These are phyloP conservation scores for Xylocopa sonorina DNA, from an alignment of 1,140 invertebrate genomes.

Conservation along the genomic window DNA sequence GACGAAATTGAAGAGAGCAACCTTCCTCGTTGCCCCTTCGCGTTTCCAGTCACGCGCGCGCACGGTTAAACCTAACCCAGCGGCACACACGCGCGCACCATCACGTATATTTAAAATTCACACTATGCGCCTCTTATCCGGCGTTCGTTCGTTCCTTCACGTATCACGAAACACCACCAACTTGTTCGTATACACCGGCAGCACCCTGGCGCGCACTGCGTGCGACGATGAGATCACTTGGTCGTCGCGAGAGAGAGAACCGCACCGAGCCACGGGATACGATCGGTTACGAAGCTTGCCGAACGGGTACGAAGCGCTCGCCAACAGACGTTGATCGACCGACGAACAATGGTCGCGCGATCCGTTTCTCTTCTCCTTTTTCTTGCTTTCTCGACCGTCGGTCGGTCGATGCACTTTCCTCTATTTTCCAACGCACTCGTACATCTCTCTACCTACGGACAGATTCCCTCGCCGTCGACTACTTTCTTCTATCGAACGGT, in stretches of 20 bases:
- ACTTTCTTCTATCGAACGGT: neutral
- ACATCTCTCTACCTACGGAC: too few species aligned
- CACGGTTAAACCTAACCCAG: too few species aligned
- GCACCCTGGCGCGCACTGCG: slow-evolving; percentile 50
- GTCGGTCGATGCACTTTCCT: neutral
- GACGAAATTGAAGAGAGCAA: too few species aligned
- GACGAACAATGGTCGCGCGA: slow-evolving; percentile 66
- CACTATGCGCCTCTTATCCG: neutral
- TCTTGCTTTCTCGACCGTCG: slow-evolving; percentile 17
- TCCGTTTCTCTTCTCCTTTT: slow-evolving; percentile 47
- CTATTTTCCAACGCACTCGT: neutral
- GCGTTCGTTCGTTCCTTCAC: neutral
- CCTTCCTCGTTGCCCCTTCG: too few species aligned
- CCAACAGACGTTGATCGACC: slow-evolving; percentile 62
- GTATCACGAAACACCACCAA: slow-evolving; percentile 23
- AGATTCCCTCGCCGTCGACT: neutral
- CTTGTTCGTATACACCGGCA: slow-evolving; percentile 11
- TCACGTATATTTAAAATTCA: neutral
- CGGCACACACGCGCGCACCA: too few species aligned
- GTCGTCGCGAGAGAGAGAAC: slow-evolving; percentile 24
- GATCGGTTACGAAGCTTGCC: slow-evolving; percentile 64
- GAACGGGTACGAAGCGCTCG: slow-evolving; percentile 55
- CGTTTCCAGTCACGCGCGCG: neutral
- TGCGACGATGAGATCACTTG: slow-evolving; percentile 36
- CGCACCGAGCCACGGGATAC: slow-evolving; percentile 32